Evolutionary conservation across 1,140 invertebrate genomes (phyloP).

Genomic region (Danaus plexippus): DNA sequence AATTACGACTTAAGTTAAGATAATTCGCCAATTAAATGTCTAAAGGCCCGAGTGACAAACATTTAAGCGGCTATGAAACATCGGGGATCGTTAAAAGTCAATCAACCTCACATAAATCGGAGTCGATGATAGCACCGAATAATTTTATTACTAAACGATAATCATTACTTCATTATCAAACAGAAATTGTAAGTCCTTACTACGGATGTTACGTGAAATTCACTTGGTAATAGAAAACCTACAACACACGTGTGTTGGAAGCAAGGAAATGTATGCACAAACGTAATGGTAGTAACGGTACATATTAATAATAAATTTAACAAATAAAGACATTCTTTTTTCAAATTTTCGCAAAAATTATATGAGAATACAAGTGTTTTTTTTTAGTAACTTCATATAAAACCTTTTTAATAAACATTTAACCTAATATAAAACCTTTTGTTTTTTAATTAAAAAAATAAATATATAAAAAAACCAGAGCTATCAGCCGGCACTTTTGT

Average conservation of each 20-base stretch:
- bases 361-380: constrained; percentile 11
- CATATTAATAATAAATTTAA: neutral
- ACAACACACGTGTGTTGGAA: neutral
- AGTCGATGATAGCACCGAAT: constrained; percentile 6
- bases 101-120: constrained; percentile 14
- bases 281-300: too few species aligned
- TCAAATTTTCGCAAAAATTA: neutral
- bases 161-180: neutral
- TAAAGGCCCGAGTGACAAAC: too few species aligned
- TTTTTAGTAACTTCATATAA: constrained; percentile 14
- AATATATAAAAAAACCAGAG: too few species aligned
- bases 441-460: too few species aligned
- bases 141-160: neutral
- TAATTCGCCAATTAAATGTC: too few species aligned
- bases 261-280: too few species aligned
- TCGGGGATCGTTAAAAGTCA: constrained; percentile 10
- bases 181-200: neutral
- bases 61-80: neutral
- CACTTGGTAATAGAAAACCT: too few species aligned
- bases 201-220: too few species aligned
- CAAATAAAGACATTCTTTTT: neutral
- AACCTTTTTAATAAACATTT: neutral
- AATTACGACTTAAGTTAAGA: too few species aligned
- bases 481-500: neutral
- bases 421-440: constrained; percentile 12